phyloP scores from a whole-genome alignment of 1,140 invertebrate genomes.

The Leptinotarsa texana region DNA sequence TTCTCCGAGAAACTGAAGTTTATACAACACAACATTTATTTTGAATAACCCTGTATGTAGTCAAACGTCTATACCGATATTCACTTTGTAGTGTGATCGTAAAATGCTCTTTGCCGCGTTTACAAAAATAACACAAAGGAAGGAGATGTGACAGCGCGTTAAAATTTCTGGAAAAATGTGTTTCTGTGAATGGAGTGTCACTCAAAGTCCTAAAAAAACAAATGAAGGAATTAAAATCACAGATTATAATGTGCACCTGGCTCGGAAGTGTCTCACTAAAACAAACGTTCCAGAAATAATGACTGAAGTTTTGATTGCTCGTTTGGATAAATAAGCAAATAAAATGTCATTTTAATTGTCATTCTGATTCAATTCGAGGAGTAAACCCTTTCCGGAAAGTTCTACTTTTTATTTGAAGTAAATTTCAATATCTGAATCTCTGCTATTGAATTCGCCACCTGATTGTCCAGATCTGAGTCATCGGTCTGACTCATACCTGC shows the following conservation, averaged over 20 bases:
- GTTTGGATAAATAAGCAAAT: neutral
- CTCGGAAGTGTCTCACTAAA: neutral
- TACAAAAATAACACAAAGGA: conserved; percentile 11
- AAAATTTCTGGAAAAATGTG: conserved; percentile 10
- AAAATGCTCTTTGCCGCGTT: neutral
- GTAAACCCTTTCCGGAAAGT: too few species aligned
- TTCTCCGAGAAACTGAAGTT: too few species aligned
- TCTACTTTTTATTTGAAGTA: too few species aligned
- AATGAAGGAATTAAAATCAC: conserved; percentile 16
- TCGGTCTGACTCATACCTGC: too few species aligned
- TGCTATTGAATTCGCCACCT: too few species aligned
- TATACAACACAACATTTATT: too few species aligned
- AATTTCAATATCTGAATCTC: too few species aligned
- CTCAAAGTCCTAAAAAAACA: conserved; percentile 16
- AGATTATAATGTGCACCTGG: conserved; percentile 10
- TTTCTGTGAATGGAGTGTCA: conserved; percentile 8
- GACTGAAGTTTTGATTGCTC: conserved; percentile 1
- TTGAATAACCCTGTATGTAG: too few species aligned
- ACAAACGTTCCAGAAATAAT: conserved; percentile 4
- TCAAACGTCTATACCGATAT: too few species aligned
- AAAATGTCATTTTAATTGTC: neutral
- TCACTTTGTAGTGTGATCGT: too few species aligned
- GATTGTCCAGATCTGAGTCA: too few species aligned
- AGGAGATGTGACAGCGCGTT: neutral
- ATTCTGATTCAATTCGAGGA: too few species aligned